Evolutionary conservation across 2,888 invertebrate genomes (phyloP).

Genomic region (Lepidonotus clava): DNA sequence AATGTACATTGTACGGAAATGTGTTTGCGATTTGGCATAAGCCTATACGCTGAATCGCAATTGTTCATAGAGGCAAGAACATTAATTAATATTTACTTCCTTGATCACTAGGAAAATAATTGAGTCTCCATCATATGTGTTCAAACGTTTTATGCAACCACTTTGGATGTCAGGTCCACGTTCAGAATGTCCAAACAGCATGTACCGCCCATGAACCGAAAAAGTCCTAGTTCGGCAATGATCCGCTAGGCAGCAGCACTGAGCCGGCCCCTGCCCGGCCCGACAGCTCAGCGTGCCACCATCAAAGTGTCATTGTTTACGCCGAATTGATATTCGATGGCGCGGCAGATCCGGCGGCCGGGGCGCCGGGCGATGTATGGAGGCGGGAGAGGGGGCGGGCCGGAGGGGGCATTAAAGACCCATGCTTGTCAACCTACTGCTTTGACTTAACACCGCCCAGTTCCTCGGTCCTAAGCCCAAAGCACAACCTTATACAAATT

Average conservation of each 20-base stretch:
- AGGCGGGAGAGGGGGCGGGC: background rate
- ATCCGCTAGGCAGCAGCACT: conserved; percentile 34
- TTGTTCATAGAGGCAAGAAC: too few relatives aligned
- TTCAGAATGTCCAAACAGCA: too few relatives aligned
- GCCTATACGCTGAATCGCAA: too few relatives aligned
- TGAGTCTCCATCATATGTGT: too few relatives aligned
- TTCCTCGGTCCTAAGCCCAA: conserved; percentile 42
- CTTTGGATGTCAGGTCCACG: too few relatives aligned
- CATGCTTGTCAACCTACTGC: conserved; percentile 50
- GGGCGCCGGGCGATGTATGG: conserved; percentile 27
- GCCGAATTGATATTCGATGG: conserved; percentile 48
- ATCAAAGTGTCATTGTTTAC: conserved; percentile 54
- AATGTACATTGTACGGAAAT: too few relatives aligned
- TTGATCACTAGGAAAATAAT: too few relatives aligned
- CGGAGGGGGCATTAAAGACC: conserved; percentile 43
- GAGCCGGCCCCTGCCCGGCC: conserved; percentile 20
- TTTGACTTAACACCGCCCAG: conserved; percentile 50
- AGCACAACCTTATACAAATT: conserved; percentile 55
- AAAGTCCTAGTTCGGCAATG: background rate
- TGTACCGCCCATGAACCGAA: too few relatives aligned
- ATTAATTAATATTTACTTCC: too few relatives aligned
- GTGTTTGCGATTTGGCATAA: too few relatives aligned
- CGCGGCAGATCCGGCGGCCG: conserved; percentile 3
- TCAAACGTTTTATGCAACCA: too few relatives aligned
- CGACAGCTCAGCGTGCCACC: background rate